Conservation (phyloP, 2,888 invertebrate species). For the Drosophila neonasuta region DNA sequence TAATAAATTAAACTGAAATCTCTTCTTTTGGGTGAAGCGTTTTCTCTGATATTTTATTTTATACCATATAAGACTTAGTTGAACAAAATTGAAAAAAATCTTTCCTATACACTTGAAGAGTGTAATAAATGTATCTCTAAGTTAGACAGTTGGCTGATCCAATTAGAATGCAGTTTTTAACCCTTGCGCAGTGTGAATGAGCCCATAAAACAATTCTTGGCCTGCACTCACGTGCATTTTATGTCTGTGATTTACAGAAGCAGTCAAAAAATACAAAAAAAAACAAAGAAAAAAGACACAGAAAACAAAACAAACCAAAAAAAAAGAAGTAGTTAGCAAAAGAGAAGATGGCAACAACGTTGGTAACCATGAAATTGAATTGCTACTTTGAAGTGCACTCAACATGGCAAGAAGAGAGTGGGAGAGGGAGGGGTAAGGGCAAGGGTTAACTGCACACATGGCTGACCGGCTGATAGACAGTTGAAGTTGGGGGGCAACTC, state of each 20-base stretch:
- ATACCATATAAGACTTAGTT: too few species aligned
- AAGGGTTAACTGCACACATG: slow-evolving; percentile 74
- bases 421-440: slow-evolving; percentile 20
- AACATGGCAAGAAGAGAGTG: slow-evolving; percentile 42
- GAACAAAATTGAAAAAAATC: background rate
- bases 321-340: background rate
- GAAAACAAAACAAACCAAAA: slow-evolving; percentile 5
- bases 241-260: slow-evolving; percentile 67
- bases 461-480: slow-evolving; percentile 69
- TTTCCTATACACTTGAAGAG: background rate
- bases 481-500: slow-evolving; percentile 4
- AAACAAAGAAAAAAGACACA: background rate
- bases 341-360: slow-evolving; percentile 39
- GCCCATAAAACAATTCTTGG: slow-evolving; percentile 36
- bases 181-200: slow-evolving; percentile 40
- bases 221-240: slow-evolving; percentile 65
- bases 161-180: slow-evolving; percentile 48
- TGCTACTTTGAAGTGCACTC: slow-evolving; percentile 80
- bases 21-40: too few species aligned
- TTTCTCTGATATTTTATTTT: too few species aligned
- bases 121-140: background rate
- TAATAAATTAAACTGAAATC: too few species aligned
- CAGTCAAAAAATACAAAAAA: slow-evolving; percentile 21
- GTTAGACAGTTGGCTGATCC: slow-evolving; percentile 4
- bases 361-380: slow-evolving; percentile 78